A percentile compares a stretch with the other conserved stretches of the same genome.
Evolutionary conservation across 2,797 vertebrate genomes (phyloP).

Genomic region (Chiroxiphia lanceolata): DNA sequence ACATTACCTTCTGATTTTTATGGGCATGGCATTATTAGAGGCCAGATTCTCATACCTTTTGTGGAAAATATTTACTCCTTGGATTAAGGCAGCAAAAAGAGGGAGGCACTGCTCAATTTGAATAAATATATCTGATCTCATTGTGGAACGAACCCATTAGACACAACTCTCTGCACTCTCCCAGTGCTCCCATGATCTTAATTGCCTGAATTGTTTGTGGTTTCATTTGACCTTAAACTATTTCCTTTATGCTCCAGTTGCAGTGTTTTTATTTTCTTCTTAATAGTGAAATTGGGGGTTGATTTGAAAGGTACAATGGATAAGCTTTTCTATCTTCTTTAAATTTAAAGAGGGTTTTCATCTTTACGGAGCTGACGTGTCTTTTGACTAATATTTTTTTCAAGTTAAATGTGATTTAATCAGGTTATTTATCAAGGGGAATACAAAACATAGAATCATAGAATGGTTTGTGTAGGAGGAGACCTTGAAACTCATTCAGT

Average conservation of each 20-base stretch:
- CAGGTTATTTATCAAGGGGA: not conserved
- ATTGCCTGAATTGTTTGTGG: not conserved
- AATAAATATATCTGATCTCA: not conserved
- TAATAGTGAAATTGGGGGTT: not conserved
- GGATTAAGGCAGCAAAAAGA: not conserved
- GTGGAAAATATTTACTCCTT: not conserved
- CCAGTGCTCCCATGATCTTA: not conserved
- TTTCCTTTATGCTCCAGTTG: not conserved
- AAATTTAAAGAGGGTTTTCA: not conserved
- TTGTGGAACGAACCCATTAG: not conserved
- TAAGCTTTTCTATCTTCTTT: not conserved
- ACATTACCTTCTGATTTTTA: not conserved
- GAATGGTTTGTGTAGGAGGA: not conserved
- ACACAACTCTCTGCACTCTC: not conserved
- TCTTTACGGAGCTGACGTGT: not conserved
- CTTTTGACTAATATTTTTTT: not conserved
- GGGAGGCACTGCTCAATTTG: not conserved
- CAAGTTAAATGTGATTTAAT: not conserved
- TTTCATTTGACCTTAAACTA: conserved; percentile 24
- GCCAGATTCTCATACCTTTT: not conserved
- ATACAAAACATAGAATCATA: not conserved
- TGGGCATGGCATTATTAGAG: not conserved
- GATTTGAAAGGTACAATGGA: not conserved
- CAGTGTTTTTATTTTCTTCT: not conserved
- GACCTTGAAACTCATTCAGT: not conserved